Evolutionary conservation across 2,888 invertebrate species (phyloP), one percentile per base, ranked within the genome.

Genomic region (Deilephila porcellus): DNA sequence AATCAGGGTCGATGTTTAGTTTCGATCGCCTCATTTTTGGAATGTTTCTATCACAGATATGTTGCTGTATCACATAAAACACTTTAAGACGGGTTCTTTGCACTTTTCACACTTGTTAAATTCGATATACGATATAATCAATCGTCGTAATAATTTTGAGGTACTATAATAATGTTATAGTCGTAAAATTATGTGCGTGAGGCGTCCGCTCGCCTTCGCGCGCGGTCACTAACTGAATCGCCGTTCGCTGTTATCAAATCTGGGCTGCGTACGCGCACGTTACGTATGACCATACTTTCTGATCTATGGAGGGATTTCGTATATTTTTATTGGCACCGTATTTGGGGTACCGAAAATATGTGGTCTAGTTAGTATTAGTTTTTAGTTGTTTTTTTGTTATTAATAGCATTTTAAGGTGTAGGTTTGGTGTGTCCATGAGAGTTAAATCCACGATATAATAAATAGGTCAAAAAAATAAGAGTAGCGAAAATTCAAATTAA

Each of bases 1-100:
- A 77, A 78, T 95, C 94, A 2, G 94, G 94, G 77, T 93, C 91
- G 14, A 93, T 78, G 53, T 88, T 92, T 81, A 93, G 81, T 78
- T 92, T 93, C 59, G 85, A 82, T 6, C 93, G 90, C 71, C 94
- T 89, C 94, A 93, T 93, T 73, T 78, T 73, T 78, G 78, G 76
- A 78, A 79, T 76, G 74, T 75, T 37, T 52, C 29, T 52, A 59
- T 60, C 59, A 34, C 70, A 60, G 52, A 37, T 71, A 29, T 32
- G 71, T 79, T 60, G 60, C 17, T 67, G 45, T 80, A 81, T 78
- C 83, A 79, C 83, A 78, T 74, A 8, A 45, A 63, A 19, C 63
- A 63, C 63, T 63, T 11, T 63, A 45, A 14, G 45, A 52, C 45
- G 52, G 52, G 67, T 37, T 64, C 45, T 8, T 34, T 11, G 64